Percentiles rank a stretch among this genome's conserved stretches.
These are phyloP conservation scores for Epinephelus moara DNA, from an alignment of 2,113 vertebrate genomes.

Conservation along the genomic window DNA sequence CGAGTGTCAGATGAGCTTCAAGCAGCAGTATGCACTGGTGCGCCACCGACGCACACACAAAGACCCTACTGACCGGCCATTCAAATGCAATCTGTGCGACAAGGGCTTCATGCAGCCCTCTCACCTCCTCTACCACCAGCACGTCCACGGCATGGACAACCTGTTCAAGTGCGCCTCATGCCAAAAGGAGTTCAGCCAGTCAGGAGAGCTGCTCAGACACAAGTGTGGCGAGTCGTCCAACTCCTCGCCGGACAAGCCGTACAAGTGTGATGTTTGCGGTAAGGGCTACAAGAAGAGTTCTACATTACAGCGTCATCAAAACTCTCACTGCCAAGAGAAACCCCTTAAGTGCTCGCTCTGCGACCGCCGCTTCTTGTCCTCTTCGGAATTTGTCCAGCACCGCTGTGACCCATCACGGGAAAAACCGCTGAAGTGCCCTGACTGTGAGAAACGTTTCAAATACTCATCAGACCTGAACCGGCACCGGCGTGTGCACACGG, in stretches of 20 bases:
- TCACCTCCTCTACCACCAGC: constrained; percentile 97
- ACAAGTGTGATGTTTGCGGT: constrained; percentile 95
- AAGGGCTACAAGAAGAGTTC: constrained; percentile 97
- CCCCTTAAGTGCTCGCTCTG: constrained; percentile 97
- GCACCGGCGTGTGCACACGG: constrained; percentile 94
- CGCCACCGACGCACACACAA: constrained; percentile 96
- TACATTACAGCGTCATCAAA: constrained; percentile 96
- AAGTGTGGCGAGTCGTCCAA: constrained; percentile 91
- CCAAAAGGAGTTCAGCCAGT: constrained; percentile 98
- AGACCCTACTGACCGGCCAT: constrained; percentile 85
- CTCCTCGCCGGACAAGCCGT: constrained; percentile 89
- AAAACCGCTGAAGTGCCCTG: constrained; percentile 95
- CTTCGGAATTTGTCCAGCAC: constrained; percentile 96
- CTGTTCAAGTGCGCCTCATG: constrained; percentile 97
- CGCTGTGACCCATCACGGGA: constrained; percentile 94
- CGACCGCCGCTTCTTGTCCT: constrained; percentile 96
- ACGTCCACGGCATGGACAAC: constrained; percentile 96
- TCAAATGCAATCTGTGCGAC: constrained; percentile 97
- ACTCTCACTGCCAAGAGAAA: constrained; percentile 94
- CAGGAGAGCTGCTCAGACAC: constrained; percentile 94
- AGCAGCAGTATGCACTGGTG: constrained; percentile 95
- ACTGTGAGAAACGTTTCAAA: constrained; percentile 98
- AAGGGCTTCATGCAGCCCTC: constrained; percentile 97
- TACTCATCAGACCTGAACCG: constrained; percentile 97
- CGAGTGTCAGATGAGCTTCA: constrained; percentile 99